Base-by-base conservation (phyloP, 2,888 invertebrate species). In the Oscheius myriophilus region DNA sequence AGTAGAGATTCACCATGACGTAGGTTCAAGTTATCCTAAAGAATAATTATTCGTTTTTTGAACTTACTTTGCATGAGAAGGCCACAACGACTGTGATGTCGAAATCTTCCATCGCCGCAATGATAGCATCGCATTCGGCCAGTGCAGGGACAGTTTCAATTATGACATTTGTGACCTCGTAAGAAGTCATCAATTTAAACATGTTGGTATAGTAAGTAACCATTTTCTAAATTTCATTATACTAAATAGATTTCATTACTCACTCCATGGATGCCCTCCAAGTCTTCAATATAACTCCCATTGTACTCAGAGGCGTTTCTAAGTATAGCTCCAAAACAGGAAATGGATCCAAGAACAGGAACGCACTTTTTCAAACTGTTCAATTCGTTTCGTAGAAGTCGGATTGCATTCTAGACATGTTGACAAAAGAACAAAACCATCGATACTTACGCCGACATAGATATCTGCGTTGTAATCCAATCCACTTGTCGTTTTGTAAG, bases 231-330 rank as follows among this genome's bases (percentile, higher is more conserved):
- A n/a, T 25, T 54, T 54, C 26, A 39, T 4, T 54, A 16, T 9
- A 23, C 26, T 9, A 54, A 54, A 12, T 26, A 54, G 21, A 12
- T 6, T 12, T 21, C 2, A 16, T 25, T 26, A 16, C 43, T 11
- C 21, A 58, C 58, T 18, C 21, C 12, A 14, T 45, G 18, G 16
- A 39, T 26, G 25, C 25, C 49, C 1, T 41, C 41, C 33, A 33
- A 6, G 16, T 39, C 53, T 16, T 65, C 55, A 2, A 65, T 45
- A 33, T 55, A 65, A 14, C 11, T 55, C 23, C 65, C 65, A 21
- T 42, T 18, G 33, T 65, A 65, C 45, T 65, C 65, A 3, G 65
- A 65, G n/a, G 55, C 65, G 33, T 65, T 33, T 14, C 65, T 21
- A 1, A 54, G 45, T n/a, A 45, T 41, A 12, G 55, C 33, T 23